Evolutionary conservation across 2,888 invertebrate species (phyloP), one percentile per base, ranked within the genome.

Genomic region (Mylabris sibirica): DNA sequence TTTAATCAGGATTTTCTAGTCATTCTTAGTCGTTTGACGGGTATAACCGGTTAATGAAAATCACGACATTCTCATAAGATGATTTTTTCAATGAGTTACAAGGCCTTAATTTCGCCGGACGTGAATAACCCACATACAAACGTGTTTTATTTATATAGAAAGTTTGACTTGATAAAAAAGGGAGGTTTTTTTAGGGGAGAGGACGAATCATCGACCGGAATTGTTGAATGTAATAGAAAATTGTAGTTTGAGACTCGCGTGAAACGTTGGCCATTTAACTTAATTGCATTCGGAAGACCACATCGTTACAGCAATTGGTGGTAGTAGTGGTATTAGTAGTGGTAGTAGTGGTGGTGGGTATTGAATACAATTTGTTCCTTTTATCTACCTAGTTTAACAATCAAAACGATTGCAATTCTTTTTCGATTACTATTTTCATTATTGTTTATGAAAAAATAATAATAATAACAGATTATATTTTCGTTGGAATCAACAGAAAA

Each of bases 181-280:
- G 30, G 30, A 3, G 30, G 30, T 30, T 30, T 4, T 6, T 30
- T 30, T 8, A 30, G 8, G 8, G 8, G 8, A 11, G 35, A 3
- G 35, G 35, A 11, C 8, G 38, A 14, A 38, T 38, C 38, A 38
- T 38, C 12, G 38, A 14, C 4, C 44, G 17, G n/a, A 8, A 44
- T 76, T 53, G 11, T 20, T 22, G 49, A 22, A 4, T 22, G 49
- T 79, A 80, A 81, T 81, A 80, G 81, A 80, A 81, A 78, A 79
- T 73, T 76, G 78, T 79, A 77, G 79, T 80, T 80, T 77, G 75
- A 77, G 78, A 80, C 77, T 79, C 79, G 79, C 79, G 80, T 80
- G 80, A 80, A 80, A 81, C 78, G 78, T 53, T 78, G 75, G 76
- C 79, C 79, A 79, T 81, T 81, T 78, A 76, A 72, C 76, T 78